A percentile compares a stretch with the other conserved stretches of the same genome.
These are phyloP conservation scores for Crematogaster levior DNA, from an alignment of 2,888 invertebrate genomes.

Conservation along the genomic window DNA sequence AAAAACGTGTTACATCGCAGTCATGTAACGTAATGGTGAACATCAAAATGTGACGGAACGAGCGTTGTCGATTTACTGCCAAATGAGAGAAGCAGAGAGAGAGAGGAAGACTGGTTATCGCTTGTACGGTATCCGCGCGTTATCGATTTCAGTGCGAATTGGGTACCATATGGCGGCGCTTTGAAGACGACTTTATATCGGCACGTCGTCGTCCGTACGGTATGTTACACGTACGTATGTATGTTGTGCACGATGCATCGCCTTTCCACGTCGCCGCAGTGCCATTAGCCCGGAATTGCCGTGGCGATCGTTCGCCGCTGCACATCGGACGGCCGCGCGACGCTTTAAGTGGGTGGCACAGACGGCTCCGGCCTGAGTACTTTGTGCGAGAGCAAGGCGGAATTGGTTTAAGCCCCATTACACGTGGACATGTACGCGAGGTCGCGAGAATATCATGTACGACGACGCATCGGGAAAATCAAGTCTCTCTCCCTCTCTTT, in stretches of 20 bases:
- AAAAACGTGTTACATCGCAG: not conserved
- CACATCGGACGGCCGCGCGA: constrained; percentile 56
- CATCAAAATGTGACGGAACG: not conserved
- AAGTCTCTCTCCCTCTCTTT: not conserved
- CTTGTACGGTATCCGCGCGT: constrained; percentile 31
- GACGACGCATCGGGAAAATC: constrained; percentile 45
- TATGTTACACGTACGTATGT: constrained; percentile 31
- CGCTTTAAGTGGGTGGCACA: constrained; percentile 77
- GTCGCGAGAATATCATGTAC: constrained; percentile 52
- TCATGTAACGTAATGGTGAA: not conserved
- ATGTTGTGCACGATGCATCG: constrained; percentile 50
- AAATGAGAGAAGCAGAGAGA: not conserved
- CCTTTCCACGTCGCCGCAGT: constrained; percentile 70
- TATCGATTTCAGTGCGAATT: constrained; percentile 49
- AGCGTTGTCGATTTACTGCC: constrained; percentile 27
- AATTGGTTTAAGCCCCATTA: constrained; percentile 76
- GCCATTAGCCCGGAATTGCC: constrained; percentile 70
- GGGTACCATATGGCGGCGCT: constrained; percentile 52
- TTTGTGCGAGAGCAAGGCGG: constrained; percentile 72
- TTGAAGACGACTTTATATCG: constrained; percentile 56
- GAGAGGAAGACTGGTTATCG: constrained; percentile 11
- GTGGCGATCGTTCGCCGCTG: constrained; percentile 66
- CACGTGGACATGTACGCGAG: constrained; percentile 63
- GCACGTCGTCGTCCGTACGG: constrained; percentile 47
- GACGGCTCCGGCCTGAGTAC: constrained; percentile 75